A percentile compares a stretch with the other conserved stretches of the same genome.
phyloP scores from a whole-genome alignment of 2,888 invertebrate genomes.

The Anaspis maculata region DNA sequence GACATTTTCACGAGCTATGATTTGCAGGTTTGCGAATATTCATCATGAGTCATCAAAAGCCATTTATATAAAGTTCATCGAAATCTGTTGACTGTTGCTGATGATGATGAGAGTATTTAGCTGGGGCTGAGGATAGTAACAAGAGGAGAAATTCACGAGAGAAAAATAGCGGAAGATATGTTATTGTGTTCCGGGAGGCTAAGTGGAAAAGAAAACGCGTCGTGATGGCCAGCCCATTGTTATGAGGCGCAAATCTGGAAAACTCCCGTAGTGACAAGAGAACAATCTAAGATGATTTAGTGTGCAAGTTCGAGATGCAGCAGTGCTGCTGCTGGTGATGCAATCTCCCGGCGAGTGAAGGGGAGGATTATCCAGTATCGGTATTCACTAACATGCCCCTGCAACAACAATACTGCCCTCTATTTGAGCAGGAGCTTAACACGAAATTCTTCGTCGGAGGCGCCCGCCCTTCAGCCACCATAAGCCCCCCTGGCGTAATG shows the following conservation, averaged over 20 bases:
- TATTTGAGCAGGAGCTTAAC: conserved; percentile 34
- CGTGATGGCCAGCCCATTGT: conserved; percentile 13
- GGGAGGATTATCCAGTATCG: conserved; percentile 40
- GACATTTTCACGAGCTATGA: too few species aligned
- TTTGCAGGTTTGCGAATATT: too few species aligned
- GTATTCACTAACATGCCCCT: conserved; percentile 37
- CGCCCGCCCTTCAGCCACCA: conserved; percentile 21
- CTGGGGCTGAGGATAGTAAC: too few species aligned
- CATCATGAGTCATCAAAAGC: too few species aligned
- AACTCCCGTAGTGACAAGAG: conserved; percentile 21
- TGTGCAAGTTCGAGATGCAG: conserved; percentile 24
- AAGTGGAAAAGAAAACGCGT: too few species aligned
- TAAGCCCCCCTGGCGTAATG: conserved; percentile 31
- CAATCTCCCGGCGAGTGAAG: conserved; percentile 21
- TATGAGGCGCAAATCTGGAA: conserved; percentile 17
- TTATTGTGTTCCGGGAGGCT: too few species aligned
- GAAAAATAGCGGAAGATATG: too few species aligned
- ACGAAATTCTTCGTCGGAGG: conserved; percentile 28
- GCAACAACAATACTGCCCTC: conserved; percentile 24
- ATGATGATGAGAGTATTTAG: too few species aligned
- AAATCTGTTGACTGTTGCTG: too few species aligned
- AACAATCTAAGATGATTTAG: conserved; percentile 27
- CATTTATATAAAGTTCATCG: too few species aligned
- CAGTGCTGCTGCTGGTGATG: conserved; percentile 17
- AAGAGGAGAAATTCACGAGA: too few species aligned